These are phyloP conservation scores for Botia kubotai DNA, from an alignment of 2,797 vertebrate genomes.

Conservation along the genomic window DNA sequence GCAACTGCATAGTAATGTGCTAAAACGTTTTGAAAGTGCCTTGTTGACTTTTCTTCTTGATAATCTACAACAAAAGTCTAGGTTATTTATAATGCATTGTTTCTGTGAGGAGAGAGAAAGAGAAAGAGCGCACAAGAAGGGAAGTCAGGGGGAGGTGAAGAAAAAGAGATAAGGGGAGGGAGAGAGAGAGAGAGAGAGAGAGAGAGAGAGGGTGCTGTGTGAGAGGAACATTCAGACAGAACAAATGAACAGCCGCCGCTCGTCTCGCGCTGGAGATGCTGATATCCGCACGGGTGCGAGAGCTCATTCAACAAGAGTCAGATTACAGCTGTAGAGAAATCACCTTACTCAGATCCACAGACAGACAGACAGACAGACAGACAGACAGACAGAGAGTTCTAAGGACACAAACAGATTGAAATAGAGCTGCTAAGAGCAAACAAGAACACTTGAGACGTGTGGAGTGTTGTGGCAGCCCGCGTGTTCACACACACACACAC, in stretches of 20 bases:
- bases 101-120: slow-evolving; percentile 35
- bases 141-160: slow-evolving; percentile 10
- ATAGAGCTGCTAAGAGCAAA: slow-evolving; percentile 35
- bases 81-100: slow-evolving; percentile 12
- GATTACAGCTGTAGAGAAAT: slow-evolving; percentile 83
- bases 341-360: slow-evolving; percentile 73
- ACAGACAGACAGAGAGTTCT: background rate
- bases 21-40: too few relatives aligned
- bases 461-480: slow-evolving; percentile 36
- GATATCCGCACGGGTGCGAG: slow-evolving; percentile 83
- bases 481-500: slow-evolving; percentile 21
- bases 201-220: background rate
- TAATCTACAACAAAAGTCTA: too few relatives aligned
- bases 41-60: too few relatives aligned
- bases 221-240: slow-evolving; percentile 42
- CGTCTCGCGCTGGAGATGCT: slow-evolving; percentile 73
- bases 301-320: slow-evolving; percentile 84
- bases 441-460: background rate
- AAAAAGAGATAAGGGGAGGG: background rate
- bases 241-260: slow-evolving; percentile 41
- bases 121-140: background rate
- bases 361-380: background rate
- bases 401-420: background rate
- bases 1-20: too few relatives aligned
- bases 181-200: slow-evolving; percentile 12